Base-by-base conservation (phyloP, 2,888 invertebrate species). In the Sinotaia quadrata region DNA sequence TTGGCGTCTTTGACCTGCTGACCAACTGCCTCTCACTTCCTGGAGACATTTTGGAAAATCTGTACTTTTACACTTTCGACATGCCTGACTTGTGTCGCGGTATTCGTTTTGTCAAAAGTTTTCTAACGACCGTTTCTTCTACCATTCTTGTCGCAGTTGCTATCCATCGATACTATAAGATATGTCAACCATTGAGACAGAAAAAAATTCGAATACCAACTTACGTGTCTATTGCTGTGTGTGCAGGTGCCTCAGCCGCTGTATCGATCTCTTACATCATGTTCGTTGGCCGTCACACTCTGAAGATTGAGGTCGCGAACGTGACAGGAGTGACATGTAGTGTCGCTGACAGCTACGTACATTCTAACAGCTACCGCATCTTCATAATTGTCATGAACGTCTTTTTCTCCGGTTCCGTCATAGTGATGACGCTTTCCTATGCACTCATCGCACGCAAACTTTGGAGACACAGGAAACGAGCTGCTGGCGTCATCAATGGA, bases 1-100 rank as follows among this genome's bases (percentile, higher is more conserved):
- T 83, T n/a, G 80, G 78, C 4, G 74, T 77, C 51, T 77, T 80
- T n/a, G 83, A 83, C 54, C 58, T 82, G 21, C 69, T 79, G n/a
- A 75, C 79, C 1, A 81, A 81, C 62, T 69, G 66, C 15, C 68
- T 81, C 7, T 75, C 78, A 1, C 78, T 82, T 73, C 81, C 83
- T 0, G 67, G 77, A 5, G 77, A 81, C 34, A 77, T 83, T 18
- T 74, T 78, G 7, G 81, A 81, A 60, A 77, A 80, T 57, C 63
- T 77, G 4, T 79, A 72, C 56, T 79, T 79, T 34, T 77, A 74
- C 61, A 80, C 77, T 77, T 83, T 81, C 54, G 74, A 77, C 31
- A 75, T 69, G n/a, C 78, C 74, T 34, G 74, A 52, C 12, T 74
- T 77, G 10, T 83, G 83, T 58, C 78, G 78, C 44, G 56, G 70